Conservation (phyloP, 2,888 invertebrate species). For the Callimorpha dominula region DNA sequence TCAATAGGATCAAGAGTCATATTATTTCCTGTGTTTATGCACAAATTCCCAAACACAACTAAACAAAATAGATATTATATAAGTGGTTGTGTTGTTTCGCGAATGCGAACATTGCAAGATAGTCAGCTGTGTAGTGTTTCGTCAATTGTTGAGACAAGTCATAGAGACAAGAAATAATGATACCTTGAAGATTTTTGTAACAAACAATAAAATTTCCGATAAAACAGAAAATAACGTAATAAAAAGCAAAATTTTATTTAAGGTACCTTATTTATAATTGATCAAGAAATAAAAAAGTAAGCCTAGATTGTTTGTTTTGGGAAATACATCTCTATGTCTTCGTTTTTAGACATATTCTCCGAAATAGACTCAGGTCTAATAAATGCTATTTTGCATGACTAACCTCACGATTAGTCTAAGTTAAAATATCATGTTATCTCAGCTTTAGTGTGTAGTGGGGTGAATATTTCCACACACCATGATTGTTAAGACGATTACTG, state of each 20-base stretch:
- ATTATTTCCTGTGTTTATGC: neutral
- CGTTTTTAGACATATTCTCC: neutral
- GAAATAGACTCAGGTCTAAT: neutral
- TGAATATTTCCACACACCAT: conserved; percentile 86
- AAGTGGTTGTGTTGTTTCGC: neutral
- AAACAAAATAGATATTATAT: neutral
- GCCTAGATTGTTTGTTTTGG: neutral
- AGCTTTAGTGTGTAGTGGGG: conserved; percentile 55
- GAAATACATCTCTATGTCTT: neutral
- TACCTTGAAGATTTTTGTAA: neutral
- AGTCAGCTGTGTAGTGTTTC: neutral
- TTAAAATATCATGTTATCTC: conserved; percentile 11
- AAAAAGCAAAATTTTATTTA: too few relatives aligned
- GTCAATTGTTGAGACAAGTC: neutral
- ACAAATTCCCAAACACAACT: neutral
- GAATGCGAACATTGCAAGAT: neutral
- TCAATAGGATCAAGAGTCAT: neutral
- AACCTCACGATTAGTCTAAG: neutral
- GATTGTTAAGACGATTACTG: conserved; percentile 91
- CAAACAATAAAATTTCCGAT: neutral
- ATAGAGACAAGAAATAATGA: neutral
- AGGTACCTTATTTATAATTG: neutral
- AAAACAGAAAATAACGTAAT: neutral
- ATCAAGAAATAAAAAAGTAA: neutral
- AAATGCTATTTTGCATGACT: neutral